Percentiles rank a stretch among this genome's conserved stretches.
Conservation (phyloP, 2,888 invertebrate genomes). For the Chaitophorus viminalis region DNA sequence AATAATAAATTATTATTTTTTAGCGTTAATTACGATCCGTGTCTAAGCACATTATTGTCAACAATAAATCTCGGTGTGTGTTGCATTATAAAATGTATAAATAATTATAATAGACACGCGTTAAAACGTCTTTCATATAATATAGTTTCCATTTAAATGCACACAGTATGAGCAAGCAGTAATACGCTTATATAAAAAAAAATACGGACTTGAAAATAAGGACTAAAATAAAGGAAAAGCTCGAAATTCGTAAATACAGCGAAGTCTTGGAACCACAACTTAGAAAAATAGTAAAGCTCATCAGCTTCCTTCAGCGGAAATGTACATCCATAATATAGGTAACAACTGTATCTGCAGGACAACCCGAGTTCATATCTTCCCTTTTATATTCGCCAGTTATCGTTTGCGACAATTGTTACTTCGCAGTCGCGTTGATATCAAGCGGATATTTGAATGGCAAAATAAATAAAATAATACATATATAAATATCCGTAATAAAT, state of each 20-base stretch:
- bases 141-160: neutral
- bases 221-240: too few species aligned
- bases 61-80: conserved; percentile 16
- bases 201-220: too few species aligned
- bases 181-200: too few species aligned
- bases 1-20: conserved; percentile 18
- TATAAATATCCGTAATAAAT: neutral
- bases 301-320: too few species aligned
- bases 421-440: neutral
- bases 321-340: too few species aligned
- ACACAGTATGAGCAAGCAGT: neutral
- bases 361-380: too few species aligned
- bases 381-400: too few species aligned
- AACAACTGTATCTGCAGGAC: too few species aligned
- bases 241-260: too few species aligned
- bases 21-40: neutral
- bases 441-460: neutral
- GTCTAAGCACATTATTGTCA: neutral
- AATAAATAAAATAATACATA: neutral
- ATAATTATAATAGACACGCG: neutral
- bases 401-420: too few species aligned
- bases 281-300: too few species aligned
- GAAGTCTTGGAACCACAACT: too few species aligned
- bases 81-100: neutral
- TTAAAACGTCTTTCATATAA: neutral